phyloP scores from a whole-genome alignment of 2,113 vertebrate species.

The Galbula dea region DNA sequence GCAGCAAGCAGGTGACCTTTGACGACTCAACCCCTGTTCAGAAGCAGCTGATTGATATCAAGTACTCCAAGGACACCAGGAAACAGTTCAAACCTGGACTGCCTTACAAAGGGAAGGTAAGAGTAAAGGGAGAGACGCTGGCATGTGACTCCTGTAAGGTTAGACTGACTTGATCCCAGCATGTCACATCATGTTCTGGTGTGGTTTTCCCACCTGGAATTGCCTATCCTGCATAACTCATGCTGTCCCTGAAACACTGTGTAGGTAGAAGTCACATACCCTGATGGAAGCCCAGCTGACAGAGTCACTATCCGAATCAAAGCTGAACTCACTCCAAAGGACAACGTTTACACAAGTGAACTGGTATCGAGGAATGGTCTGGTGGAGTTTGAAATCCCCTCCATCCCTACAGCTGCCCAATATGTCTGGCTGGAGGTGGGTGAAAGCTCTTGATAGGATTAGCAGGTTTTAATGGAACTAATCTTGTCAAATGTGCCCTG shows the following conservation, averaged over 20 bases:
- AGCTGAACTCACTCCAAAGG: slow-evolving; percentile 87
- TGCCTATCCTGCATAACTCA: background rate
- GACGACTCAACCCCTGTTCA: slow-evolving; percentile 89
- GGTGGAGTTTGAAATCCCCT: slow-evolving; percentile 89
- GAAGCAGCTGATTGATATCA: slow-evolving; percentile 91
- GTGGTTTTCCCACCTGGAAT: background rate
- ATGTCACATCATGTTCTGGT: background rate
- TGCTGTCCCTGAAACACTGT: background rate
- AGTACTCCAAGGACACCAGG: slow-evolving; percentile 87
- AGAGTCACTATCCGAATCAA: slow-evolving; percentile 85
- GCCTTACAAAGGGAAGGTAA: slow-evolving; percentile 90
- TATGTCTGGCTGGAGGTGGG: slow-evolving; percentile 95
- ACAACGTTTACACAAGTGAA: slow-evolving; percentile 88
- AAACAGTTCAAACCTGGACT: slow-evolving; percentile 94
- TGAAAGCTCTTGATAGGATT: slow-evolving; percentile 52
- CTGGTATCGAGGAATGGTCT: slow-evolving; percentile 80
- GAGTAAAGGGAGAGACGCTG: background rate
- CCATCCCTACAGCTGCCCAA: slow-evolving; percentile 88
- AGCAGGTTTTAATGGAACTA: slow-evolving; percentile 12
- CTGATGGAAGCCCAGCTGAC: slow-evolving; percentile 87
- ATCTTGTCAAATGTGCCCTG: slow-evolving; percentile 52
- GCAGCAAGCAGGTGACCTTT: slow-evolving; percentile 84
- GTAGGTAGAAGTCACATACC: slow-evolving; percentile 90
- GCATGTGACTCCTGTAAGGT: background rate
- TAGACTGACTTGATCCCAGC: background rate